A percentile compares a stretch with the other conserved stretches of the same genome.
phyloP scores from a whole-genome alignment of 2,797 vertebrate genomes.

The Arnoldichthys spilopterus region DNA sequence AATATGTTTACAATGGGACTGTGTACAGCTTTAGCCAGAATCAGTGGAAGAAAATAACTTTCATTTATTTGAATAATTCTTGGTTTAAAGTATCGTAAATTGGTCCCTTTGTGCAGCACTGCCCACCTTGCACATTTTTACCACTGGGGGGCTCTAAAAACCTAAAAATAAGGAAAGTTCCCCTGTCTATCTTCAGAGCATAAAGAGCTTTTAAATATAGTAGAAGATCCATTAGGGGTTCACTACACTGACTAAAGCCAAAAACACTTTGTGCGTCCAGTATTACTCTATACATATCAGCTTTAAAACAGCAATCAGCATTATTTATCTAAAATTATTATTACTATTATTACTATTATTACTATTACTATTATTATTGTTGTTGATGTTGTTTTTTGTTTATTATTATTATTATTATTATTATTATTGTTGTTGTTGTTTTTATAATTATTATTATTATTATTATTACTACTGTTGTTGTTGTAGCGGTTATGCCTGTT shows the following conservation, averaged over 20 bases:
- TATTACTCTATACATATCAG: not conserved
- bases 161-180: constrained; percentile 50
- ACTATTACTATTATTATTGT: not conserved
- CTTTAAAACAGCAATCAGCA: not conserved
- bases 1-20: no score
- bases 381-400: not conserved
- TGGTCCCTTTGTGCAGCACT: no score
- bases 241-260: not conserved
- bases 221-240: not conserved
- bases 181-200: not conserved
- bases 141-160: constrained; percentile 40
- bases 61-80: no score
- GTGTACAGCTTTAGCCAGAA: no score
- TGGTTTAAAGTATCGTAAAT: no score
- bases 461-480: no score
- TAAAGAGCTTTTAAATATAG: not conserved
- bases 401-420: constrained; percentile 27
- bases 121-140: not conserved
- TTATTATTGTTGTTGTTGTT: not conserved
- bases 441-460: not conserved
- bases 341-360: constrained; percentile 5
- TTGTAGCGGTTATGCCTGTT: no score
- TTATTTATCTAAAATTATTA: not conserved
- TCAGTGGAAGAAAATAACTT: no score
- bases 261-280: not conserved